Evolutionary conservation across 2,113 vertebrate genomes (phyloP).

Genomic region (Martes martes): DNA sequence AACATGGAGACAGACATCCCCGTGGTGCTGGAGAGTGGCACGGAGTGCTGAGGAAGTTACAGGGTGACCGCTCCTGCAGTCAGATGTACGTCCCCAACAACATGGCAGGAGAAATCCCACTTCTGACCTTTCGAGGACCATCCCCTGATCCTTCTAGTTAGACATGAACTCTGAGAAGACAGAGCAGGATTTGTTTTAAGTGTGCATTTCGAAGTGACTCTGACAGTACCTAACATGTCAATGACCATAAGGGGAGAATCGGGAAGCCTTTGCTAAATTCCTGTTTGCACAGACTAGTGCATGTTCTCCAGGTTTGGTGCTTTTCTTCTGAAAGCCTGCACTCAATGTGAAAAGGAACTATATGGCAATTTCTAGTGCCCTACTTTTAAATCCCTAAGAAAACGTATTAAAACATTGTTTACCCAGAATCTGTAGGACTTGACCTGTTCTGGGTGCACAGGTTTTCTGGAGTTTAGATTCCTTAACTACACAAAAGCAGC

Average conservation of each 20-base stretch:
- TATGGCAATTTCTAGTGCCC: neutral
- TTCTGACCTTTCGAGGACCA: neutral
- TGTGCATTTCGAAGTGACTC: neutral
- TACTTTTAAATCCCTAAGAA: neutral
- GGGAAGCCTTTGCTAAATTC: neutral
- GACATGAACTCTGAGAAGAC: neutral
- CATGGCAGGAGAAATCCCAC: neutral
- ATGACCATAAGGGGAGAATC: neutral
- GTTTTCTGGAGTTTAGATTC: neutral
- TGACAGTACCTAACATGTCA: neutral
- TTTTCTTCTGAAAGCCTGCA: neutral
- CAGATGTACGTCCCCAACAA: neutral
- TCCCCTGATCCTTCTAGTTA: neutral
- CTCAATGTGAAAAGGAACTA: neutral
- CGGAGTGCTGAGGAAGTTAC: neutral
- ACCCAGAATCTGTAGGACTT: neutral
- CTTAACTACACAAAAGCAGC: neutral
- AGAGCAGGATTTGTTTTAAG: neutral
- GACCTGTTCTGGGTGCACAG: neutral
- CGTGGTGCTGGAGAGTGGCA: rapidly evolving
- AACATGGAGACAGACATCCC: neutral
- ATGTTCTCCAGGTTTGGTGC: neutral
- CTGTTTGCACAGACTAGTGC: neutral
- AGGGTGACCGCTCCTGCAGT: neutral
- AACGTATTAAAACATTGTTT: neutral